A percentile compares a stretch with the other conserved stretches of the same genome.
phyloP scores from a whole-genome alignment of 2,888 invertebrate species.

The Subacronicta megacephala region DNA sequence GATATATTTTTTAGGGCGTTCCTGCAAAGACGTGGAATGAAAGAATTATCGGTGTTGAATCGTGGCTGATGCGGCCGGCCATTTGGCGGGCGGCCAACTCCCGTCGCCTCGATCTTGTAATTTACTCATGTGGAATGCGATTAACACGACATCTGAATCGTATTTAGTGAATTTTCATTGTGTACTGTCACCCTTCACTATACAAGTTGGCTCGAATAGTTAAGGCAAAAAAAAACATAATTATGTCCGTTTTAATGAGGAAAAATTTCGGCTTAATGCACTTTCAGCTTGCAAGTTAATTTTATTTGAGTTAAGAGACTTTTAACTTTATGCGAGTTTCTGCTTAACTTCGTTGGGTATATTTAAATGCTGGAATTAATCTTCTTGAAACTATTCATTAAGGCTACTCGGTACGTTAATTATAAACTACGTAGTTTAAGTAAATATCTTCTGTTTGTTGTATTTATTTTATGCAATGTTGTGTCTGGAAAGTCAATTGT shows the following conservation, averaged over 20 bases:
- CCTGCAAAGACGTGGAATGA: slow-evolving; percentile 66
- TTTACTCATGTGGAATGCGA: slow-evolving; percentile 81
- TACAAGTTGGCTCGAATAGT: slow-evolving; percentile 30
- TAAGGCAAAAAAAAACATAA: slow-evolving; percentile 29
- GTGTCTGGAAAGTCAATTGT: background rate
- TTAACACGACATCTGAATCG: slow-evolving; percentile 81
- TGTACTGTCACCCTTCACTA: slow-evolving; percentile 42
- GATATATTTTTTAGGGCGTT: slow-evolving; percentile 63
- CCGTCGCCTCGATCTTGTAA: slow-evolving; percentile 78
- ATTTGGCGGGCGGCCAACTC: slow-evolving; percentile 80
- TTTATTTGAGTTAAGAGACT: slow-evolving; percentile 43
- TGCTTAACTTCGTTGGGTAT: slow-evolving; percentile 44
- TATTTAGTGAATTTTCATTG: slow-evolving; percentile 74
- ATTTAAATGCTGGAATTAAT: slow-evolving; percentile 47
- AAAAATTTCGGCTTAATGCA: slow-evolving; percentile 36
- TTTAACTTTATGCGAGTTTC: slow-evolving; percentile 51
- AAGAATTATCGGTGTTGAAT: slow-evolving; percentile 77
- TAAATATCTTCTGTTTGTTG: slow-evolving; percentile 25
- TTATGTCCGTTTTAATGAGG: slow-evolving; percentile 20
- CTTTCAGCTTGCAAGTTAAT: slow-evolving; percentile 25
- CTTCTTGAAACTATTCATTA: slow-evolving; percentile 49
- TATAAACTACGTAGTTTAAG: slow-evolving; percentile 26
- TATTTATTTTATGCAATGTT: slow-evolving; percentile 2
- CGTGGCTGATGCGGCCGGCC: slow-evolving; percentile 77
- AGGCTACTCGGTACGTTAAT: slow-evolving; percentile 28